Evolutionary conservation across 2,888 invertebrate species (phyloP).

Genomic region (Baccha elongata): DNA sequence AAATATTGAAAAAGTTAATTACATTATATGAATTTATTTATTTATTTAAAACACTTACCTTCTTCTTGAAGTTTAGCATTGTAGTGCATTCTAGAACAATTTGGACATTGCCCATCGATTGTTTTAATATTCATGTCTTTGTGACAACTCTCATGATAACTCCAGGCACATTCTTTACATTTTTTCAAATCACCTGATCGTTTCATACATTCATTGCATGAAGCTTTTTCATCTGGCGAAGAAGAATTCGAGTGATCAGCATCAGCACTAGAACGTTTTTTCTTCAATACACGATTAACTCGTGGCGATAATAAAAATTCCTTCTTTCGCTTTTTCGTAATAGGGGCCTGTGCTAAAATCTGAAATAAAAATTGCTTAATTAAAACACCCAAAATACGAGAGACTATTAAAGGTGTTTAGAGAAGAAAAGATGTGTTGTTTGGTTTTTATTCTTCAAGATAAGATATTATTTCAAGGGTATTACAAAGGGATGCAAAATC

Average conservation of each 20-base stretch:
- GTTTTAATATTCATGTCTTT: constrained; percentile 59
- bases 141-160: constrained; percentile 77
- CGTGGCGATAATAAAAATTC: constrained; percentile 80
- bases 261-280: constrained; percentile 75
- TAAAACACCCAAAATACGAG: too few relatives aligned
- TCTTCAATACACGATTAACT: constrained; percentile 77
- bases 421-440: too few relatives aligned
- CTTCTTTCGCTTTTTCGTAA: constrained; percentile 77
- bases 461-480: too few relatives aligned
- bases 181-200: constrained; percentile 75
- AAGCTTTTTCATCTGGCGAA: constrained; percentile 76
- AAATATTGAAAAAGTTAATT: neutral
- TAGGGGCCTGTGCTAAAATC: constrained; percentile 28
- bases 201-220: constrained; percentile 79
- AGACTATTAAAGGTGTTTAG: too few relatives aligned
- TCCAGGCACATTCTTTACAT: constrained; percentile 76
- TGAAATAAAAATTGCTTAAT: constrained; percentile 35
- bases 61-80: constrained; percentile 30
- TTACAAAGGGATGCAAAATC: too few relatives aligned
- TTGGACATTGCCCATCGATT: constrained; percentile 54
- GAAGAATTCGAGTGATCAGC: constrained; percentile 76
- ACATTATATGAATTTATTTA: neutral
- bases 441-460: too few relatives aligned
- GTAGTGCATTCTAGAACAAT: constrained; percentile 58
- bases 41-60: constrained; percentile 11